Evolutionary conservation across 2,888 invertebrate species (phyloP), one percentile per base, ranked within the genome.

Genomic region (Norana najaformis): DNA sequence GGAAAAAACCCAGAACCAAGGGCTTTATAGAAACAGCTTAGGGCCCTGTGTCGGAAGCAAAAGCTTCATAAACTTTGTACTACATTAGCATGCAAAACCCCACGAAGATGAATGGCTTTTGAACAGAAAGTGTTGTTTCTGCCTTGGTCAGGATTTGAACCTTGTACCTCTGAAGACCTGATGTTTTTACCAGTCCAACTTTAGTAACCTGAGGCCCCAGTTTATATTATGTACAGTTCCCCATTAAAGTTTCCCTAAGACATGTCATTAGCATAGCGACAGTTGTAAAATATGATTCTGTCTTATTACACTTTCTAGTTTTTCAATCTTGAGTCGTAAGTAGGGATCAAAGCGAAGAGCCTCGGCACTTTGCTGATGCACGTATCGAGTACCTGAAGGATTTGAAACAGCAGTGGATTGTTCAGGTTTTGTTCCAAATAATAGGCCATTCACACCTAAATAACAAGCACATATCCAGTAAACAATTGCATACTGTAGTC

Each of bases 311-410:
- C 92, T 91, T 92, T 93, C 92, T 41, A 93, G 90, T 90, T 93
- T 93, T 39, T 93, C 93, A 83, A 94, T 92, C 91, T 93, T 93
- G 35, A 94, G 89, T 90, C 92, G 92, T 23, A 92, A 93, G 89
- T 92, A 91, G 8, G 94, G 93, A 91, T 93, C 94, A n/a, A 94
- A 91, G 1, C 36, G 85, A 85, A 85, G 36, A 85, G 37, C 1
- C 35, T 85, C 85, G 23, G 4, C 35, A 8, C 16, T 85, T 36
- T 23, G 85, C 85, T 69, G 47, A 47, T 47, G 47, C 11, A 47
- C 23, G 1, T 23, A n/a, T 69, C n/a, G 69, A 69, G 69, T 69
- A n/a, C n/a, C n/a, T 11, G 69, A 69, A 69, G 69, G 69, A 69
- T n/a, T 16, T 30, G n/a, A 30, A n/a, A n/a, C 30, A 69, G 69